phyloP scores from a whole-genome alignment of 1,140 invertebrate species.

The Dreissena polymorpha region DNA sequence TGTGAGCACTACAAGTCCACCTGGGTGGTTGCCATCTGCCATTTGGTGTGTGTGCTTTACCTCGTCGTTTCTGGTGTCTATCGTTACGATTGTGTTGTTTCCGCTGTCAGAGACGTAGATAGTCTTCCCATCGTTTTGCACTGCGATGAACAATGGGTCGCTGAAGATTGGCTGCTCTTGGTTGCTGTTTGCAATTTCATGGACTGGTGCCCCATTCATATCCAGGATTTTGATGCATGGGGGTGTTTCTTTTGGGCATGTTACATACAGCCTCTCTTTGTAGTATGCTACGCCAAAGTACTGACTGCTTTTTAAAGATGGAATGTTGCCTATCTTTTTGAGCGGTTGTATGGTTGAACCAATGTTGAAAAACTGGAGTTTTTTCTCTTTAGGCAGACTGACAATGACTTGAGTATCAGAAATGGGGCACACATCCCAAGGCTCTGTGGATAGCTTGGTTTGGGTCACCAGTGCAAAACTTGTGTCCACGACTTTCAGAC shows the following conservation, averaged over 20 bases:
- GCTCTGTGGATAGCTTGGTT: slow-evolving; percentile 46
- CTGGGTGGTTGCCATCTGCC: slow-evolving; percentile 19
- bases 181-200: slow-evolving; percentile 7
- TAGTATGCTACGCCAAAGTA: slow-evolving; percentile 42
- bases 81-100: slow-evolving; percentile 35
- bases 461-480: slow-evolving; percentile 39
- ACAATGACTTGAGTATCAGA: slow-evolving; percentile 30
- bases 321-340: slow-evolving; percentile 29
- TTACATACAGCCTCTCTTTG: slow-evolving; percentile 37
- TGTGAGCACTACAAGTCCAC: slow-evolving; percentile 13
- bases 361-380: slow-evolving; percentile 48
- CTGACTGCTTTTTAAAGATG: slow-evolving; percentile 33
- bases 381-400: slow-evolving; percentile 33
- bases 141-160: slow-evolving; percentile 45
- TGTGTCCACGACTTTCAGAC: slow-evolving; percentile 34
- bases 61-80: slow-evolving; percentile 13
- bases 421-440: slow-evolving; percentile 39
- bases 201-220: slow-evolving; percentile 33
- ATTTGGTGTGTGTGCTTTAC: not conserved
- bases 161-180: slow-evolving; percentile 44
- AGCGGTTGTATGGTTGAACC: slow-evolving; percentile 37
- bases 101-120: slow-evolving; percentile 48
- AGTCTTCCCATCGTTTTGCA: slow-evolving; percentile 36
- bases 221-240: slow-evolving; percentile 42
- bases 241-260: slow-evolving; percentile 43